These are phyloP conservation scores for Stenopsyche tienmushanensis DNA, from an alignment of 1,140 invertebrate genomes.

Conservation along the genomic window DNA sequence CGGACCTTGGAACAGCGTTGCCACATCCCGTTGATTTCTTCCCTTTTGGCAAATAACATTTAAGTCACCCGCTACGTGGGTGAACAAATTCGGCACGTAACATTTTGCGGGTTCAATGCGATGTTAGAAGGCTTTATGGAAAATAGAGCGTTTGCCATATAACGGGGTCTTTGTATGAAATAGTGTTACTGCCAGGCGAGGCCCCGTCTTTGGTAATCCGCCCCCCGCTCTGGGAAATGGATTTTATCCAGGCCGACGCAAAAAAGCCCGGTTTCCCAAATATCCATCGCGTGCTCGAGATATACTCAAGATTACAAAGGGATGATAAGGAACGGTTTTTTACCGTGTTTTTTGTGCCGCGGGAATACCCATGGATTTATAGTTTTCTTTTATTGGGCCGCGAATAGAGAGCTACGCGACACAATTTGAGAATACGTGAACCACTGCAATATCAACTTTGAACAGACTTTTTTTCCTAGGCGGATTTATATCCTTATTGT, in stretches of 20 bases:
- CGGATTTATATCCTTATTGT: too few species aligned
- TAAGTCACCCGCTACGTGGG: background rate
- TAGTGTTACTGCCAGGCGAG: constrained; percentile 4
- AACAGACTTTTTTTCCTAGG: too few species aligned
- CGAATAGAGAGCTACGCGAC: too few species aligned
- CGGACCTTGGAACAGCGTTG: too few species aligned
- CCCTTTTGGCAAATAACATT: background rate
- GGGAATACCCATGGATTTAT: background rate
- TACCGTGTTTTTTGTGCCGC: background rate
- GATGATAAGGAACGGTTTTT: constrained; percentile 3
- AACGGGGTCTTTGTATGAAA: constrained; percentile 11
- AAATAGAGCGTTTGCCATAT: constrained; percentile 7
- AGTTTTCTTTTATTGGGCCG: background rate
- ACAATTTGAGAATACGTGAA: too few species aligned
- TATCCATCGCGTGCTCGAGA: constrained; percentile 1
- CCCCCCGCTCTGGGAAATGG: background rate
- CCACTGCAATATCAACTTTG: too few species aligned
- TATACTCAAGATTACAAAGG: constrained; percentile 2
- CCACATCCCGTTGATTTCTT: too few species aligned
- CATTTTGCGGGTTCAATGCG: constrained; percentile 7
- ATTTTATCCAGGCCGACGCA: background rate
- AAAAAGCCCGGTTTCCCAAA: background rate
- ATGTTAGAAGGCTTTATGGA: constrained; percentile 10
- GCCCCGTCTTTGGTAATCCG: background rate
- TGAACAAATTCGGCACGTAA: background rate